These are phyloP conservation scores for Cydia amplana DNA, from an alignment of 1,140 invertebrate genomes.

Conservation along the genomic window DNA sequence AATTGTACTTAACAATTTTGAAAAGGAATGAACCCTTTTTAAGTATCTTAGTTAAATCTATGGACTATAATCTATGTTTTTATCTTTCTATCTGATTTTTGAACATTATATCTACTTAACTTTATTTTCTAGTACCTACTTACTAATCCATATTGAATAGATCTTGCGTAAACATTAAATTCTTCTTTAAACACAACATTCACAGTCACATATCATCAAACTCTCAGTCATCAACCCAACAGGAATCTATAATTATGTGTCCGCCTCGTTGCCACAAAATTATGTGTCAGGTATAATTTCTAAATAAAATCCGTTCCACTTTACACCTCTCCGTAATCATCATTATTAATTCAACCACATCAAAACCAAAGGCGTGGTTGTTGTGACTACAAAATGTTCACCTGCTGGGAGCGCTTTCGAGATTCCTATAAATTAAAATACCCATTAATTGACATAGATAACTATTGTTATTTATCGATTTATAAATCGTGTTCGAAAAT, in stretches of 20 bases:
- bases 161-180: neutral
- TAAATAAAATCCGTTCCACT: conserved; percentile 17
- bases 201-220: neutral
- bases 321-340: conserved; percentile 29
- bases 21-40: too few species aligned
- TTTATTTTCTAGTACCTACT: neutral
- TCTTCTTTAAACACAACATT: neutral
- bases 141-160: neutral
- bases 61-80: too few species aligned
- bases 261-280: neutral
- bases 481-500: conserved; percentile 15
- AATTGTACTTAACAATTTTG: too few species aligned
- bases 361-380: conserved; percentile 1
- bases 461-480: conserved; percentile 29
- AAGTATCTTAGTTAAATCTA: too few species aligned
- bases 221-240: neutral
- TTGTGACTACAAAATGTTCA: conserved; percentile 9
- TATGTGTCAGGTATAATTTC: conserved; percentile 13
- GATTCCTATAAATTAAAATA: conserved; percentile 25
- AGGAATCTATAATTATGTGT: neutral
- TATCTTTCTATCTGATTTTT: too few species aligned
- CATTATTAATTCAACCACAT: conserved; percentile 14
- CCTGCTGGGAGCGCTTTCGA: conserved; percentile 6
- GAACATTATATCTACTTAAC: neutral
- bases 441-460: conserved; percentile 15